Evolutionary conservation across 1,140 invertebrate genomes (phyloP), one percentile per base, ranked within the genome.

Genomic region (Linepithema humile): DNA sequence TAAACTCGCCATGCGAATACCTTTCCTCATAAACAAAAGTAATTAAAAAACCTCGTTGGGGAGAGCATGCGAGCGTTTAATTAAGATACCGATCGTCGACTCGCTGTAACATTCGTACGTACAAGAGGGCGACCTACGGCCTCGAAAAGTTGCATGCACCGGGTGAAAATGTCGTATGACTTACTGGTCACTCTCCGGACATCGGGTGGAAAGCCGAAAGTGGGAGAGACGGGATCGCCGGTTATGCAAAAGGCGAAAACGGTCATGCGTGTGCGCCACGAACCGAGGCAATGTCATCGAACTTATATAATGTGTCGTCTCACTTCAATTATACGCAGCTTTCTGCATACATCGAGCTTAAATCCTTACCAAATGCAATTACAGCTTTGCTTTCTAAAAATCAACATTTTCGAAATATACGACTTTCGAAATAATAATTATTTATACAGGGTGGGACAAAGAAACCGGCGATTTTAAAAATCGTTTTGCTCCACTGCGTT

Each of bases 271-370:
- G 88, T 88, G 87, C 26, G 40, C 15, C 15, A 12, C 60, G 86
- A 91, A 91, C 86, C 88, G 84, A 88, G 89, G 89, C 92, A 93
- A 92, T 93, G 92, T 92, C 91, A 92, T 92, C 90, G 88, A 92
- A 93, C 89, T 93, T 93, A 90, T 90, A 90, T 92, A 93, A 92
- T 90, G 77, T 64, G 78, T 87, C 83, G 73, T 77, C 59, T 89
- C 85, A 84, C 84, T 88, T 87, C 88, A 89, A 90, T 92, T 89
- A 86, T 64, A 67, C 60, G 55, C 75, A 65, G 72, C 73, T 74
- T 65, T 62, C 74, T 40, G 40, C 26, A 40, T 70, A 70, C 43
- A 3, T 53, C 64, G 64, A 9, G 12, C 35, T 38, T 15, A 50
- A 70, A 55, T 7, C 23, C 26, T 69, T 48, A 55, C 15, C 26